A percentile compares a stretch with the other conserved stretches of the same genome.
Evolutionary conservation across 2,113 vertebrate genomes (phyloP).

Genomic region (Siniperca knerii): DNA sequence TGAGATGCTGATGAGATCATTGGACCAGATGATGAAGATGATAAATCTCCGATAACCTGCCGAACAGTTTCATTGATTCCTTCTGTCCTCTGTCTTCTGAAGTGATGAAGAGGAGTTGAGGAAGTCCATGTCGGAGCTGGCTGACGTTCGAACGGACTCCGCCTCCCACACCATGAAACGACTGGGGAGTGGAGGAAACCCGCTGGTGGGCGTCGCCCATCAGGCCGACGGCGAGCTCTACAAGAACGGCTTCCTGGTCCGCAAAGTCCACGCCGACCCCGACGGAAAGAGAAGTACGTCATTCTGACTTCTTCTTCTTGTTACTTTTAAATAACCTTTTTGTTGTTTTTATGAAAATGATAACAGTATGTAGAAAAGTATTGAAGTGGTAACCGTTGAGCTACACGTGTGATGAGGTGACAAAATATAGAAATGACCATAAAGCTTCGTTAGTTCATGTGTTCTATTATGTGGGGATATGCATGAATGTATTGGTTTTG

Average conservation of each 20-base stretch:
- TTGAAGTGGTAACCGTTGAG: no score
- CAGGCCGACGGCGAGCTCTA: conserved; percentile 91
- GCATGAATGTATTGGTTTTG: no score
- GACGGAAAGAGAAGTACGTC: conserved; percentile 94
- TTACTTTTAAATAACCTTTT: no score
- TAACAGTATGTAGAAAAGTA: no score
- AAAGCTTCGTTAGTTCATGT: no score
- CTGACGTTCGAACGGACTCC: conserved; percentile 87
- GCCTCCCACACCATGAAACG: conserved; percentile 95
- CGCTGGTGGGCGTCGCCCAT: conserved; percentile 91
- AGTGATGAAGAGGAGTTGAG: conserved; percentile 97
- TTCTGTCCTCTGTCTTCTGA: conserved; percentile 23
- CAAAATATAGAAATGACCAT: no score
- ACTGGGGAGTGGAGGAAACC: conserved; percentile 88
- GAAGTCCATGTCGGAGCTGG: conserved; percentile 92
- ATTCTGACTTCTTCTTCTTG: neutral
- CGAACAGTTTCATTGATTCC: neutral
- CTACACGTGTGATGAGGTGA: no score
- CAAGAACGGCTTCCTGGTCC: conserved; percentile 93
- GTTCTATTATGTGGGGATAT: no score
- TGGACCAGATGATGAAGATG: neutral
- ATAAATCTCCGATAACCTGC: neutral
- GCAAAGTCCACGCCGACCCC: conserved; percentile 95
- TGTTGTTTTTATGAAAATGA: no score
- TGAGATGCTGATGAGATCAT: no score